phyloP scores from a whole-genome alignment of 2,888 invertebrate species.

The Drosophila pseudotakahashii region DNA sequence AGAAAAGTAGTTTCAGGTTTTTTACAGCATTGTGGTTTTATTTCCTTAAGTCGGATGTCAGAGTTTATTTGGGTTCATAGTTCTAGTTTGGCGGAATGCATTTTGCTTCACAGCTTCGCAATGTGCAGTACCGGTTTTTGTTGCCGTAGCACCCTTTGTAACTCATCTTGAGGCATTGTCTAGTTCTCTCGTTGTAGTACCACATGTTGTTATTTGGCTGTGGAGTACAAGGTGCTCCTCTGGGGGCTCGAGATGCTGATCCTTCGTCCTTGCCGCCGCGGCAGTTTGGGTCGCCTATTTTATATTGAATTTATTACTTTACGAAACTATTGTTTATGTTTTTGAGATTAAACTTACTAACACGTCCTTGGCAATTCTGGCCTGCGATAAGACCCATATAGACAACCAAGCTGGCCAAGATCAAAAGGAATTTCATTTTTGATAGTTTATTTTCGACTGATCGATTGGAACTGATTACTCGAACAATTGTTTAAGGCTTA shows the following conservation, averaged over 20 bases:
- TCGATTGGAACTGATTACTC: slow-evolving; percentile 27
- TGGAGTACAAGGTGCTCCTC: neutral
- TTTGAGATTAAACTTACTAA: slow-evolving; percentile 1
- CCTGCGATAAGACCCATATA: slow-evolving; percentile 24
- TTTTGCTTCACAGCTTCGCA: neutral
- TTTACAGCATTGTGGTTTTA: too few species aligned
- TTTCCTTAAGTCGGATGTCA: too few species aligned
- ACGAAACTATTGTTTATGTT: neutral
- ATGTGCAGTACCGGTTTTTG: slow-evolving; percentile 24
- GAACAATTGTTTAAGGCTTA: neutral
- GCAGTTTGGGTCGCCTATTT: neutral
- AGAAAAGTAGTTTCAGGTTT: too few species aligned
- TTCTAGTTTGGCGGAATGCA: neutral
- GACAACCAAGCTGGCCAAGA: slow-evolving; percentile 36
- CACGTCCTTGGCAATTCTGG: slow-evolving; percentile 35
- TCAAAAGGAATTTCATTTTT: slow-evolving; percentile 44
- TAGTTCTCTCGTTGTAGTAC: slow-evolving; percentile 20
- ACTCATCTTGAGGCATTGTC: neutral
- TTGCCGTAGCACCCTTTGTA: slow-evolving; percentile 32
- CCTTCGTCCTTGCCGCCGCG: slow-evolving; percentile 8
- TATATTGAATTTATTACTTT: neutral
- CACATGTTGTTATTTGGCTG: slow-evolving; percentile 29
- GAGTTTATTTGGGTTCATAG: too few species aligned
- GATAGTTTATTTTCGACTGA: neutral
- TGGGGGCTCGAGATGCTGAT: neutral